These are phyloP conservation scores for Penaeus chinensis DNA, from an alignment of 1,140 invertebrate species.

Conservation along the genomic window DNA sequence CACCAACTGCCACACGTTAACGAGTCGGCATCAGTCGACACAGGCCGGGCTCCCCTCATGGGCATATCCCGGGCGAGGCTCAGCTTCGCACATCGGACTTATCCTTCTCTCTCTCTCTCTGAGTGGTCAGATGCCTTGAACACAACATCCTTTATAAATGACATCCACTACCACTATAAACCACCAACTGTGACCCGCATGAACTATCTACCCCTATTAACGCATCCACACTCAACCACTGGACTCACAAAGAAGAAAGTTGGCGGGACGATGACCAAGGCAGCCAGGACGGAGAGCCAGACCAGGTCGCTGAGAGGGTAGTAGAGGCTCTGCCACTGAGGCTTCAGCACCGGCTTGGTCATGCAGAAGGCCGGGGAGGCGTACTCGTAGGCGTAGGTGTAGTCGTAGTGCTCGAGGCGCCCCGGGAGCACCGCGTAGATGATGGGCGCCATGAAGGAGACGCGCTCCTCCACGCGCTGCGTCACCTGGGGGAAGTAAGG, in stretches of 20 bases:
- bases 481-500: background rate
- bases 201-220: too few relatives aligned
- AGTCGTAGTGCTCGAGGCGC: background rate
- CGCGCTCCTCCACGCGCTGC: constrained; percentile 10
- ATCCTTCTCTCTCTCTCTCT: too few relatives aligned
- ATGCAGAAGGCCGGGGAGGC: constrained; percentile 3
- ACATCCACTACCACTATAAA: too few relatives aligned
- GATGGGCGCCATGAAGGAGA: background rate
- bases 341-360: background rate
- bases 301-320: background rate
- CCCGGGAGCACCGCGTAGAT: background rate
- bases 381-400: background rate
- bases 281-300: background rate
- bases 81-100: too few relatives aligned
- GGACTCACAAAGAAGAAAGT: background rate
- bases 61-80: too few relatives aligned
- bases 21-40: too few relatives aligned
- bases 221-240: too few relatives aligned
- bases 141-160: too few relatives aligned
- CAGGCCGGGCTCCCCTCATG: too few relatives aligned
- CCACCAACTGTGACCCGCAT: too few relatives aligned
- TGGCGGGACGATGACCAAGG: background rate
- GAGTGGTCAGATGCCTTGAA: too few relatives aligned
- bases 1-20: too few relatives aligned
- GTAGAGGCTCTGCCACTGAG: constrained; percentile 11